A percentile compares a stretch with the other conserved stretches of the same genome.
Evolutionary conservation across 2,797 vertebrate genomes (phyloP).

Genomic region (Enteromius argenteus): DNA sequence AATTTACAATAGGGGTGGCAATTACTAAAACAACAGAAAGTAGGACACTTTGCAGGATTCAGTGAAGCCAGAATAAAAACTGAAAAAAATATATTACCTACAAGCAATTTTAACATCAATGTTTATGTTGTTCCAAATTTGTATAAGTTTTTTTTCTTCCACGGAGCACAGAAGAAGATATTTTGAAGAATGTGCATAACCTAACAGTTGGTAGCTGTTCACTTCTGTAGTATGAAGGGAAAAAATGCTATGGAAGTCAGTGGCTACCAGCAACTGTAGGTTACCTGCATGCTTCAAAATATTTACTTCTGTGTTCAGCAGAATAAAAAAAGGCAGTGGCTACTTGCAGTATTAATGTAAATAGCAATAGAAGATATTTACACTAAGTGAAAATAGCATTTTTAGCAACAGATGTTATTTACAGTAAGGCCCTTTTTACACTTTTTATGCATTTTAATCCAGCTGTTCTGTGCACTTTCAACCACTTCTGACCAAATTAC

Average conservation of each 20-base stretch:
- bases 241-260: not conserved
- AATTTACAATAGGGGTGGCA: not conserved
- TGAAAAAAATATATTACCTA: not conserved
- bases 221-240: not conserved
- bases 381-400: too few relatives aligned
- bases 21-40: not conserved
- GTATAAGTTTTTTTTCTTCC: not conserved
- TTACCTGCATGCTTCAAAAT: not conserved
- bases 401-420: too few relatives aligned
- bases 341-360: too few relatives aligned
- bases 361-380: too few relatives aligned
- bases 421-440: too few relatives aligned
- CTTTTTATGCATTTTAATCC: too few relatives aligned
- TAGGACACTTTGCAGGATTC: not conserved
- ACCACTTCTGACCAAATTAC: too few relatives aligned
- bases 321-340: too few relatives aligned
- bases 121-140: not conserved
- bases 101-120: not conserved
- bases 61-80: not conserved
- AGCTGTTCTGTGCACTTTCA: too few relatives aligned
- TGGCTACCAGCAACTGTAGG: not conserved
- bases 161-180: not conserved
- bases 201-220: not conserved
- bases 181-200: not conserved
- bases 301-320: not conserved